Percentiles rank a stretch among this genome's conserved stretches.
Conservation (phyloP, 2,797 vertebrate species). For the Thalassophryne amazonica region DNA sequence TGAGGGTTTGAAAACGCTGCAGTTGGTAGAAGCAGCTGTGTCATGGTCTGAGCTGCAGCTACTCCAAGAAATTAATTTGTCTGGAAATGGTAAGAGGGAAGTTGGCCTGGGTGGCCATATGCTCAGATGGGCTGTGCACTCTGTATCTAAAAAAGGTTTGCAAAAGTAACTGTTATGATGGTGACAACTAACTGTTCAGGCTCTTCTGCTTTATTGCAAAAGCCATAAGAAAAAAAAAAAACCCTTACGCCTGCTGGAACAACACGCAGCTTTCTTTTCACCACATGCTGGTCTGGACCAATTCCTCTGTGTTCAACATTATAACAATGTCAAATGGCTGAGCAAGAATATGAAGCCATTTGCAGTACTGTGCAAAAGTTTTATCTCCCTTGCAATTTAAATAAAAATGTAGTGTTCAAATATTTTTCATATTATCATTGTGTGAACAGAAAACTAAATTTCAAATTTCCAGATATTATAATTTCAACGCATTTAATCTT, state of each 20-base stretch:
- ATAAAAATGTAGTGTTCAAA: too few species aligned
- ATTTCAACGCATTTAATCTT: too few species aligned
- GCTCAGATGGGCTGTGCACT: conserved; percentile 29
- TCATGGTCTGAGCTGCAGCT: conserved; percentile 38
- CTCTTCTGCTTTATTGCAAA: background rate
- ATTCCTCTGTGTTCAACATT: background rate
- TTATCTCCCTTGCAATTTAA: too few species aligned
- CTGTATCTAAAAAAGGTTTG: conserved; percentile 24
- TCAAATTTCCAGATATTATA: too few species aligned
- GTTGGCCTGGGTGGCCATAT: conserved; percentile 39
- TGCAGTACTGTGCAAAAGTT: background rate
- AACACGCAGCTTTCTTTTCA: background rate
- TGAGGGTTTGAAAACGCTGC: conserved; percentile 39
- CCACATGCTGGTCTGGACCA: background rate
- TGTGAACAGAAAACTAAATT: too few species aligned
- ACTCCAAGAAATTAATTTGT: conserved; percentile 53
- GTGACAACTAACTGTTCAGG: background rate
- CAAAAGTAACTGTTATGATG: conserved; percentile 8
- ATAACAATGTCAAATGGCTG: background rate
- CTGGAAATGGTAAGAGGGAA: conserved; percentile 41
- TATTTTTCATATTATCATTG: too few species aligned
- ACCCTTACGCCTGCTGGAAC: background rate
- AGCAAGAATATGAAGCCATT: background rate
- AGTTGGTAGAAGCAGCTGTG: conserved; percentile 60
- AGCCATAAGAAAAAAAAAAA: background rate